These are phyloP conservation scores for Nycticebus coucang DNA, from an alignment of 2,113 vertebrate species.

Conservation along the genomic window DNA sequence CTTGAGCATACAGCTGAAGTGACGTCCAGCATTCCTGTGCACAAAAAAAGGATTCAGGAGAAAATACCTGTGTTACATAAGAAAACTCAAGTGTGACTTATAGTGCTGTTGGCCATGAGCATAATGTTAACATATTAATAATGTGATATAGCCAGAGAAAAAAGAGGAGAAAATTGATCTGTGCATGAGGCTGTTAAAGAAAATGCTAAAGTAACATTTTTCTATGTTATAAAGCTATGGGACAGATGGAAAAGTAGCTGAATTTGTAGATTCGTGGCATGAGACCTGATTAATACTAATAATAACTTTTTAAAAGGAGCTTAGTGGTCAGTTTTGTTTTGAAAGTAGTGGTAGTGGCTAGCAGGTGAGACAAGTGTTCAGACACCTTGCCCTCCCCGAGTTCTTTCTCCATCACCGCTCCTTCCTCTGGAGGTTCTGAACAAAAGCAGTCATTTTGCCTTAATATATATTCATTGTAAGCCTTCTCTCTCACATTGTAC, in stretches of 20 bases:
- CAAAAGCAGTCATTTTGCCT: neutral
- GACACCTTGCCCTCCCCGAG: neutral
- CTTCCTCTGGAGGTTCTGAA: neutral
- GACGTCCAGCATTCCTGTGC: neutral
- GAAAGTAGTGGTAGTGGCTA: neutral
- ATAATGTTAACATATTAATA: neutral
- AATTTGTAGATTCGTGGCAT: neutral
- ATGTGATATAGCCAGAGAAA: neutral
- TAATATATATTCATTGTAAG: neutral
- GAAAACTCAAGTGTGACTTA: neutral
- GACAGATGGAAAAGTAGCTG: neutral
- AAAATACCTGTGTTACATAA: neutral
- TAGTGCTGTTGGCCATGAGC: neutral
- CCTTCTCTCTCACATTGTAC: neutral
- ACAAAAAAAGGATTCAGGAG: neutral
- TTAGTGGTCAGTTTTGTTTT: neutral
- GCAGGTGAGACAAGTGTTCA: neutral
- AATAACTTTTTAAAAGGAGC: neutral
- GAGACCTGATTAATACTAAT: neutral
- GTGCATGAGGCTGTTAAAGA: neutral
- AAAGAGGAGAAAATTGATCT: neutral
- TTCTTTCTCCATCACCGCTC: neutral
- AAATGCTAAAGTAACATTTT: neutral
- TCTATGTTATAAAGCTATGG: neutral
- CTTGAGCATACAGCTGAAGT: neutral